Evolutionary conservation across 1,140 invertebrate species (phyloP), one percentile per base, ranked within the genome.

Genomic region (Lepidurus couesii): DNA sequence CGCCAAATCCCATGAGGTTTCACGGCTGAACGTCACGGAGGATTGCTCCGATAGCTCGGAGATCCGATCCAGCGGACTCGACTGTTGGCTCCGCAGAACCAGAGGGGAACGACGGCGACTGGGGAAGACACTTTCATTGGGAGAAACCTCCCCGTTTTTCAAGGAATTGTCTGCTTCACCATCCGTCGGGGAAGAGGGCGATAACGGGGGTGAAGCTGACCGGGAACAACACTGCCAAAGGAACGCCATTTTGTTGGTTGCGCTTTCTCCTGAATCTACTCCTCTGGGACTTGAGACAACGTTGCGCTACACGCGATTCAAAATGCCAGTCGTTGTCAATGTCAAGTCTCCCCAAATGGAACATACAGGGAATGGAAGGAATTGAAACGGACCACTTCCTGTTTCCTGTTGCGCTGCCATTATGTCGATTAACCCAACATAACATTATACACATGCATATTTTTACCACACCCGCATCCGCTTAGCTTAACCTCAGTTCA

Each of bases 41-140:
- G 75, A 77, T 34, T 11, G 9, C 43, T 77, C 75, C 16, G 75
- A 42, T n/a, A 10, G 26, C 44, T 77, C 75, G 13, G 75, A 77
- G 24, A 77, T 77, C 42, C 75, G 26, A 11, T 77, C 43, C 42
- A 77, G 74, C 3, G 42, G 26, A 11, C 1, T 42, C 11, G 74
- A 0, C 74, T 34, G 11, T 24, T 42, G 74, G 13, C 11, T 13
- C 74, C 24, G 26, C 24, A 24, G 74, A 16, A 8, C 3, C 11
- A 42, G 74, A 16, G 42, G 74, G 24, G 24, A 16, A 5, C 24
- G 74, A 75, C 74, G 26, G 16, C 16, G 16, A 2, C 65, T 24
- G 16, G 65, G 16, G 24, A 24, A 42, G 74, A 4, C 6, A 2
- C 74, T 75, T 16, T 24, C 4, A 42, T 5, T 75, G 74, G 16